Base-by-base conservation (phyloP, 2,113 vertebrate species). In the Turdus rufiventris region DNA sequence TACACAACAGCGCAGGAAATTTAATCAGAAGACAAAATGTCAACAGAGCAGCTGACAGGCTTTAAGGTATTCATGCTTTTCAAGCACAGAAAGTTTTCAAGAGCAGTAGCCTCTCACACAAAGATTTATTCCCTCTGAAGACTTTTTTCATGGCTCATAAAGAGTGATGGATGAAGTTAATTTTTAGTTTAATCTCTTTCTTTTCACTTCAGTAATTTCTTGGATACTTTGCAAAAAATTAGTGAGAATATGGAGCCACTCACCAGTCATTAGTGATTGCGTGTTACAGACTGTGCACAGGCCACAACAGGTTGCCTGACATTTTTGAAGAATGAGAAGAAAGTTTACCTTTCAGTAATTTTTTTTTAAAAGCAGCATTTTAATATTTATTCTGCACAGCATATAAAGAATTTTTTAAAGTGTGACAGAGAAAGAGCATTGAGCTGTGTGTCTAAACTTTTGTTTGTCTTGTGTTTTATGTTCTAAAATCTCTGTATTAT, bases 101-200 rank as follows among this genome's bases (percentile, higher is more conserved):
- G 79, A 94, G 93, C 89, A 94, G 94, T 76, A 93, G 94, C 92
- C 82, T 94, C 89, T 91, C 96, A 85, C 72, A 88, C 75, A 80
- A 97, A 97, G 97, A 98, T 98, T 98, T 97, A 98, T 98, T 97
- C 85, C 72, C 80, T 83, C 16, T 86, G 95, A 96, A 97, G 95
- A 72, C 94, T 97, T 96, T 97, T 97, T 97, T 95, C 97, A 98
- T 96, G 98, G 98, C 97, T 98, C 98, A 98, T 98, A 98, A 98
- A 97, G 95, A 95, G 92, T 98, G 98, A 98, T 98, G 97, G 97
- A 98, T 98, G 96, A 93, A 97, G 79, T 67, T 98, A 98, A 98
- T 98, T 98, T 98, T 98, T 97, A 96, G 94, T 98, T 98, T 98
- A 98, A 98, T 98, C 98, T 97, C 96, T 97, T 97, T 92, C 96